These are phyloP conservation scores for Ornithorhynchus anatinus DNA, from an alignment of 2,113 vertebrate species.

Conservation along the genomic window DNA sequence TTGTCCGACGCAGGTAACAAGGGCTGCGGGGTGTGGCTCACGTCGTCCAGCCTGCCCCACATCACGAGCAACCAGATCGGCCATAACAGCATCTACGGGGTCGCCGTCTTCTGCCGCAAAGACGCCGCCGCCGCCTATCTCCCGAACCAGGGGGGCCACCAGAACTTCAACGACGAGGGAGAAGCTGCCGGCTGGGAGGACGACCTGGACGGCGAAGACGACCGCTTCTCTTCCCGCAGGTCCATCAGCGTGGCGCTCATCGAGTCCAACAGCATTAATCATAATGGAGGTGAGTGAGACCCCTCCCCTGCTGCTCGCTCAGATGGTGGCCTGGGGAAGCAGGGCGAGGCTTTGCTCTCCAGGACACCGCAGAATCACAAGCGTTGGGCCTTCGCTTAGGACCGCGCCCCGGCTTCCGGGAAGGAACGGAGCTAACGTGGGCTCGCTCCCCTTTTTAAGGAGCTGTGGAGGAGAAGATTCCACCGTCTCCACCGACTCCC, in stretches of 20 bases:
- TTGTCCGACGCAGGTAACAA: slow-evolving; percentile 76
- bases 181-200: slow-evolving; percentile 84
- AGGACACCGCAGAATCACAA: neutral
- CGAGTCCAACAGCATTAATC: slow-evolving; percentile 86
- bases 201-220: slow-evolving; percentile 83
- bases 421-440: neutral
- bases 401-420: neutral
- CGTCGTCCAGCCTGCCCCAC: slow-evolving; percentile 88
- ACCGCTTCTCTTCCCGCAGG: slow-evolving; percentile 68
- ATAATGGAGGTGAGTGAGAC: slow-evolving; percentile 77
- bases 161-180: slow-evolving; percentile 87
- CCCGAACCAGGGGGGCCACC: slow-evolving; percentile 73
- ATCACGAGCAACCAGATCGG: slow-evolving; percentile 84
- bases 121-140: slow-evolving; percentile 73
- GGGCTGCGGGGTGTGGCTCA: slow-evolving; percentile 90
- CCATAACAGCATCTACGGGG: slow-evolving; percentile 86
- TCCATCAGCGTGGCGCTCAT: slow-evolving; percentile 81
- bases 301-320: too few species aligned
- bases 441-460: neutral
- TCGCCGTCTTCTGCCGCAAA: slow-evolving; percentile 87
- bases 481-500: too few species aligned
- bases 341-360: neutral
- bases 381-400: neutral
- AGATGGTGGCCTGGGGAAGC: neutral
- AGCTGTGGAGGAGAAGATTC: too few species aligned